Evolutionary conservation across 2,113 vertebrate genomes (phyloP), one percentile per base, ranked within the genome.

Genomic region (Rana temporaria): DNA sequence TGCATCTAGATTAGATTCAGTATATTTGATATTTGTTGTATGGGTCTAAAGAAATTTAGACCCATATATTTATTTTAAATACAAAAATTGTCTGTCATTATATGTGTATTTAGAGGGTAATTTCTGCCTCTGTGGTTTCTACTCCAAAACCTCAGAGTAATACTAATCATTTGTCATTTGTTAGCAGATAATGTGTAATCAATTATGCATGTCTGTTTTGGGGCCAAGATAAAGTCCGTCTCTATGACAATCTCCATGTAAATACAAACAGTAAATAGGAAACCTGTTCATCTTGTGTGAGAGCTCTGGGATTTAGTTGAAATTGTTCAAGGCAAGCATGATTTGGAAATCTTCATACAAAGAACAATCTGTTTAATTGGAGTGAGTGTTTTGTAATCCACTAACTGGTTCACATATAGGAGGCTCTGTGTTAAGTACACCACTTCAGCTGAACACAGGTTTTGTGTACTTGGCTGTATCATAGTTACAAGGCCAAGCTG

Each of bases 361-460:
- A 81, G 68, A 62, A 55, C 67, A 81, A 71, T 81, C 57, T 64
- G 79, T 81, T 72, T 72, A 73, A 73, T 73, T 81, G 22, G 26
- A 63, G 38, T 55, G 19, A 60, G 22, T 64, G 22, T 26, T 52
- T 15, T 53, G 79, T 56, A 73, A 81, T 72, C 69, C 55, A 16
- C 59, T 60, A 67, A 71, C 55, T n/a, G 6, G 59, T 55, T 34
- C 30, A 73, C 69, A 65, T 52, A 81, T 64, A 60, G 24, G 20
- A 73, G 34, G 38, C 15, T 55, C 38, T 55, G 67, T 24, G 34
- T 69, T 80, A 73, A 73, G 68, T 63, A 24, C 4, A 48, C 66
- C 66, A 80, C 55, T 80, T 80, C 66, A 80, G 18, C 1, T 57
- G 48, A 68, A 17, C n/a, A 68, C 30, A 62, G 8, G 56, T 30